These are phyloP conservation scores for Melanerpes aurifrons DNA, from an alignment of 2,113 vertebrate species.

Conservation along the genomic window DNA sequence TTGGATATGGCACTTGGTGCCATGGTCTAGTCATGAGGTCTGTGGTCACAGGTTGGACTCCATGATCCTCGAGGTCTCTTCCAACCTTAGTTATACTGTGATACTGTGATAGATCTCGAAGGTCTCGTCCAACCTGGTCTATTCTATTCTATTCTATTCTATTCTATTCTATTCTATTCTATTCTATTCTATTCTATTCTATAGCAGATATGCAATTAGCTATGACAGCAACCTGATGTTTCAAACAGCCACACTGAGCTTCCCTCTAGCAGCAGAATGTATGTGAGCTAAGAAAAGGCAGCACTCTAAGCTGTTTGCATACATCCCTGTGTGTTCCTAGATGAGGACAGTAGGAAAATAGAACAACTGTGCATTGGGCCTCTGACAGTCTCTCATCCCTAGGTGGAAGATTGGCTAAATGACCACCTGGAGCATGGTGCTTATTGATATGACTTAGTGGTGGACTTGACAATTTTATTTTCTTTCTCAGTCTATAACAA, in stretches of 20 bases:
- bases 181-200: too few relatives aligned
- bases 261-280: not conserved
- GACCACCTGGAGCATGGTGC: not conserved
- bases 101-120: too few relatives aligned
- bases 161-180: too few relatives aligned
- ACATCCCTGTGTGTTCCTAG: fast-evolving
- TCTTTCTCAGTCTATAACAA: not conserved
- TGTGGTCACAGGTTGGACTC: too few relatives aligned
- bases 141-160: too few relatives aligned
- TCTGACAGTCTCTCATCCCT: not conserved
- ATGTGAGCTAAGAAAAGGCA: not conserved
- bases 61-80: too few relatives aligned
- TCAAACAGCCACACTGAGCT: not conserved
- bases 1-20: too few relatives aligned
- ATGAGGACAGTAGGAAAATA: not conserved
- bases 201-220: not conserved
- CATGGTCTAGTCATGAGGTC: too few relatives aligned
- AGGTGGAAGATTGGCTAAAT: not conserved
- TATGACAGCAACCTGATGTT: not conserved
- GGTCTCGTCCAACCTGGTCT: too few relatives aligned
- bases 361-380: fast-evolving
- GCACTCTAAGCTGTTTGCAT: not conserved
- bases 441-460: not conserved
- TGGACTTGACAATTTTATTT: not conserved
- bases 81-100: too few relatives aligned